These are phyloP conservation scores for Hypothenemus hampei DNA, from an alignment of 1,140 invertebrate genomes.

Conservation along the genomic window DNA sequence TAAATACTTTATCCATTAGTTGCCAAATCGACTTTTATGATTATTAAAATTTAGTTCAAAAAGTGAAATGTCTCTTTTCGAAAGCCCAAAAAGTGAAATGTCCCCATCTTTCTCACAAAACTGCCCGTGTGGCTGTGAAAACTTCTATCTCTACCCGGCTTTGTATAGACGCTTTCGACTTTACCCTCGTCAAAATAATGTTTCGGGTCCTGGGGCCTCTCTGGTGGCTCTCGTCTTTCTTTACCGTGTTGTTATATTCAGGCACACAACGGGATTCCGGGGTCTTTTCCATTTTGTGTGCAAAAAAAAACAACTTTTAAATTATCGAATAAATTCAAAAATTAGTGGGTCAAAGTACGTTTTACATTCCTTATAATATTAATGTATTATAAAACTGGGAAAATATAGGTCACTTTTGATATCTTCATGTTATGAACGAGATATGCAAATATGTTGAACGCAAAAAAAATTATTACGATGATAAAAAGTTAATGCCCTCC, in stretches of 20 bases:
- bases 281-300: neutral
- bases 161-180: conserved; percentile 9
- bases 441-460: conserved; percentile 13
- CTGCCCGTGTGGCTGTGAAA: neutral
- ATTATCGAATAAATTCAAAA: no score
- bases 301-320: neutral
- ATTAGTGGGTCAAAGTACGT: no score
- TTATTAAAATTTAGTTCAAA: no score
- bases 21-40: no score
- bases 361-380: no score
- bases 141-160: conserved; percentile 6
- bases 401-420: conserved; percentile 11
- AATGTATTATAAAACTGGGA: neutral
- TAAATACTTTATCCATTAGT: no score
- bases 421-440: neutral
- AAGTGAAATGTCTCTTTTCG: no score
- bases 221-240: neutral
- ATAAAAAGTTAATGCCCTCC: no score
- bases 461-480: no score
- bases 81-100: no score
- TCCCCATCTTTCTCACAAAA: no score
- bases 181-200: conserved; percentile 17
- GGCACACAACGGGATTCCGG: conserved; percentile 3
- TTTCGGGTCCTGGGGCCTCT: neutral
- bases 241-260: no score